These are phyloP conservation scores for Bufo gargarizans DNA, from an alignment of 2,113 vertebrate species.

Conservation along the genomic window DNA sequence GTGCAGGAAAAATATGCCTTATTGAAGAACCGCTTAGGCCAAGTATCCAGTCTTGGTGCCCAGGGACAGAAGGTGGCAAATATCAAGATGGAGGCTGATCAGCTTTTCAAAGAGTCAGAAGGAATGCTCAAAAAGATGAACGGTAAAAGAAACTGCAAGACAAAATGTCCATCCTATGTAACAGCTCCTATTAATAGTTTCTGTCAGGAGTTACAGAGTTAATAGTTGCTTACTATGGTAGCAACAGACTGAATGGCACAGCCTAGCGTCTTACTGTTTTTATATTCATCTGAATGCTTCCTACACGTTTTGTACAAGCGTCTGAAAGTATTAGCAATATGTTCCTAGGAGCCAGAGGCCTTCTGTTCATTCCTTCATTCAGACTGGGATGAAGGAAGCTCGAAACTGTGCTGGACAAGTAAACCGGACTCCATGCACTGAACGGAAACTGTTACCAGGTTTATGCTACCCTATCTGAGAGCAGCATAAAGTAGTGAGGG, in stretches of 20 bases:
- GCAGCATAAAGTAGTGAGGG: too few relatives aligned
- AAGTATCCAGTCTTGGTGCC: conserved; percentile 57
- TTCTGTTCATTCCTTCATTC: not conserved
- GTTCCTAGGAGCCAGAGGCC: conserved; percentile 25
- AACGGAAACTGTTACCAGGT: too few relatives aligned
- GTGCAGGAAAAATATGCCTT: conserved; percentile 72
- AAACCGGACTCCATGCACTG: not conserved
- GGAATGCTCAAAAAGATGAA: conserved; percentile 75
- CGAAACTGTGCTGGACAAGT: not conserved
- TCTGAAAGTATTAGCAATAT: conserved; percentile 19
- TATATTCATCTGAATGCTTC: conserved; percentile 1
- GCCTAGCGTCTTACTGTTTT: conserved; percentile 4
- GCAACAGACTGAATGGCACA: conserved; percentile 26
- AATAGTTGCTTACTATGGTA: not conserved
- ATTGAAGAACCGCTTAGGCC: conserved; percentile 67
- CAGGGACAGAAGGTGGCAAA: conserved; percentile 69
- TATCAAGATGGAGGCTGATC: conserved; percentile 72
- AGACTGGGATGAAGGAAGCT: not conserved
- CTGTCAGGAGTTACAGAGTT: not conserved
- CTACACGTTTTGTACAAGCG: conserved; percentile 38
- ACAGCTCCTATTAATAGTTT: not conserved
- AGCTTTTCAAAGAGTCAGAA: conserved; percentile 76
- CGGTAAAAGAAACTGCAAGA: conserved; percentile 70
- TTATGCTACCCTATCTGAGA: too few relatives aligned
- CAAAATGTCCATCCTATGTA: not conserved